Conservation (phyloP, 2,888 invertebrate species). For the Agrochola macilenta region DNA sequence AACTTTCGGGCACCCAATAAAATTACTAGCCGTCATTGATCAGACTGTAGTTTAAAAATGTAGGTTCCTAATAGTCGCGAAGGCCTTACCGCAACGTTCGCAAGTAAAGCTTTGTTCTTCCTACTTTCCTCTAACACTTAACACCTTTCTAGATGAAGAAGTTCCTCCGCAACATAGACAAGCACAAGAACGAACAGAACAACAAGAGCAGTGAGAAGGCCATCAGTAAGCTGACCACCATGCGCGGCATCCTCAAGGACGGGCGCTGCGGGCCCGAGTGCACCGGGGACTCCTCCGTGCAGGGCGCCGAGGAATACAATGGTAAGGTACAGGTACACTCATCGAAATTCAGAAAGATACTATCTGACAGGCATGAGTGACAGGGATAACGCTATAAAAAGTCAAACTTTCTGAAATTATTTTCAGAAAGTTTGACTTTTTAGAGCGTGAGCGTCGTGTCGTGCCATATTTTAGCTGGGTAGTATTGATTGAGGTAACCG, state of each 20-base stretch:
- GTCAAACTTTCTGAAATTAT: neutral
- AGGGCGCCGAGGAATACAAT: slow-evolving; percentile 76
- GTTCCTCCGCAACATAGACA: slow-evolving; percentile 87
- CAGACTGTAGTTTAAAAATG: no score
- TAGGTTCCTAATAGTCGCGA: neutral
- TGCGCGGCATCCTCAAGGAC: slow-evolving; percentile 87
- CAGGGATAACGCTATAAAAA: neutral
- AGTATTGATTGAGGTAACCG: neutral
- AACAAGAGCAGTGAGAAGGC: slow-evolving; percentile 80
- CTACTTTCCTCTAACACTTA: neutral
- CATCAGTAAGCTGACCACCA: slow-evolving; percentile 84
- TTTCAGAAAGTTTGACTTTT: no score
- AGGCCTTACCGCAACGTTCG: neutral
- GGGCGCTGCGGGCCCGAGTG: slow-evolving; percentile 86
- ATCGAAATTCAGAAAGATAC: neutral
- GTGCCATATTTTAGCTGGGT: neutral
- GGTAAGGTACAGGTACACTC: slow-evolving; percentile 65
- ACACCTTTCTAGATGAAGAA: slow-evolving; percentile 82
- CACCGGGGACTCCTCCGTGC: slow-evolving; percentile 84
- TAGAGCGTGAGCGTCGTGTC: no score
- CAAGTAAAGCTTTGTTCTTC: neutral
- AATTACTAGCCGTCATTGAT: no score
- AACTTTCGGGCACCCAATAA: no score
- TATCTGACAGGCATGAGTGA: neutral
- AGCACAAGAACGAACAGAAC: slow-evolving; percentile 84